Evolutionary conservation across 2,113 vertebrate genomes (phyloP).

Genomic region (Odobenus rosmarus): DNA sequence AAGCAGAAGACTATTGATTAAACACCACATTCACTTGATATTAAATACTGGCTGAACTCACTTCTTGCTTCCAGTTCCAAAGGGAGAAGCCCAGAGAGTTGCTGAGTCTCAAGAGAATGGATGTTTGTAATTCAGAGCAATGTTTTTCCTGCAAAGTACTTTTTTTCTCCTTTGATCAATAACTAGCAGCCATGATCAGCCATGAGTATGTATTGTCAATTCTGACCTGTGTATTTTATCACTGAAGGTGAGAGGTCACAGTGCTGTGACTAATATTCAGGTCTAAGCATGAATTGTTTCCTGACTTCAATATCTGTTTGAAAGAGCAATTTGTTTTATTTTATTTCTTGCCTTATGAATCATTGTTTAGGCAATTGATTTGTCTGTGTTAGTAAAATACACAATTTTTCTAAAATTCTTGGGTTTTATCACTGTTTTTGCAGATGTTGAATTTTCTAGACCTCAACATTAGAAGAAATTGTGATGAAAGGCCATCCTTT

Average conservation of each 20-base stretch:
- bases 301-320: conserved; percentile 67
- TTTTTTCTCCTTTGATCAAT: conserved; percentile 89
- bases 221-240: conserved; percentile 90
- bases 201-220: conserved; percentile 89
- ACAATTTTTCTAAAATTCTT: conserved; percentile 73
- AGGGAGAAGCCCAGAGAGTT: conserved; percentile 84
- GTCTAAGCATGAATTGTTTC: conserved; percentile 84
- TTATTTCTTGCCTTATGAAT: conserved; percentile 74
- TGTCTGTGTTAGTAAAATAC: conserved; percentile 69
- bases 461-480: conserved; percentile 58
- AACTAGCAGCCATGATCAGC: conserved; percentile 90
- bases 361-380: conserved; percentile 78
- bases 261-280: conserved; percentile 84
- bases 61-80: conserved; percentile 88
- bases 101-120: conserved; percentile 90
- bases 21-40: conserved; percentile 96
- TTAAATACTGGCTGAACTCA: conserved; percentile 95
- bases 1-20: conserved; percentile 98
- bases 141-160: conserved; percentile 90
- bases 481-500: conserved; percentile 56
- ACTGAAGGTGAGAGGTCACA: conserved; percentile 85
- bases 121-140: conserved; percentile 95
- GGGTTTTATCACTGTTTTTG: conserved; percentile 69
- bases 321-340: conserved; percentile 62
- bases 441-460: conserved; percentile 60